Conservation (phyloP, 2,797 vertebrate species). For the Artibeus jamaicensis region DNA sequence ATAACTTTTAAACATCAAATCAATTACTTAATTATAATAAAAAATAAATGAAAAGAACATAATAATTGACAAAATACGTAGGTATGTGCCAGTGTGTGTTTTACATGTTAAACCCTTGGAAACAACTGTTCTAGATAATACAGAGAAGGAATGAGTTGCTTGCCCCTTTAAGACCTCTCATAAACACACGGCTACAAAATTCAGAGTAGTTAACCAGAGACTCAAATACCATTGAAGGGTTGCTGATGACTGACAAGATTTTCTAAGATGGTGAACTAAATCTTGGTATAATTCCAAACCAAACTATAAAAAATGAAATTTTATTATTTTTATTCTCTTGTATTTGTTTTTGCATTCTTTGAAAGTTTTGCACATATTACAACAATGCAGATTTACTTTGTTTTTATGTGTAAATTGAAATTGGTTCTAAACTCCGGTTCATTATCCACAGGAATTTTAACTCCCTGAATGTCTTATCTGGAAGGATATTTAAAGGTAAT, state of each 20-base stretch:
- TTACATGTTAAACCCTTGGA: not conserved
- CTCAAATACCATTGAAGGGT: not conserved
- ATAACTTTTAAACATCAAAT: not conserved
- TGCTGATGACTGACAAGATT: not conserved
- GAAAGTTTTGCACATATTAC: not conserved
- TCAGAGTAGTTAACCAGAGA: not conserved
- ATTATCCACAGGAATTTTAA: conserved; percentile 10
- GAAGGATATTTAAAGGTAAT: not conserved
- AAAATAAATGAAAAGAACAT: not conserved
- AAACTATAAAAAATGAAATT: not conserved
- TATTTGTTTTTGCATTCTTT: not conserved
- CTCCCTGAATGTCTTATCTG: not conserved
- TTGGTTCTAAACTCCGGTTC: not conserved
- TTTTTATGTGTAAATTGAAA: not conserved
- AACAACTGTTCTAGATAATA: not conserved
- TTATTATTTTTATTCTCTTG: conserved; percentile 2
- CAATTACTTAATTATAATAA: not conserved
- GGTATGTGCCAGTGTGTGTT: not conserved
- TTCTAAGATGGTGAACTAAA: conserved; percentile 12
- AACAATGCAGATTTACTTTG: not conserved
- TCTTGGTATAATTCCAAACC: not conserved
- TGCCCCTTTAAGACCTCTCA: not conserved
- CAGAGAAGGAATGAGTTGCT: not conserved
- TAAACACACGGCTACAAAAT: not conserved
- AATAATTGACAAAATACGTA: not conserved